Percentiles rank a stretch among this genome's conserved stretches.
These are phyloP conservation scores for Chromoteleia sp. DNA, from an alignment of 2,888 invertebrate species.

Conservation along the genomic window DNA sequence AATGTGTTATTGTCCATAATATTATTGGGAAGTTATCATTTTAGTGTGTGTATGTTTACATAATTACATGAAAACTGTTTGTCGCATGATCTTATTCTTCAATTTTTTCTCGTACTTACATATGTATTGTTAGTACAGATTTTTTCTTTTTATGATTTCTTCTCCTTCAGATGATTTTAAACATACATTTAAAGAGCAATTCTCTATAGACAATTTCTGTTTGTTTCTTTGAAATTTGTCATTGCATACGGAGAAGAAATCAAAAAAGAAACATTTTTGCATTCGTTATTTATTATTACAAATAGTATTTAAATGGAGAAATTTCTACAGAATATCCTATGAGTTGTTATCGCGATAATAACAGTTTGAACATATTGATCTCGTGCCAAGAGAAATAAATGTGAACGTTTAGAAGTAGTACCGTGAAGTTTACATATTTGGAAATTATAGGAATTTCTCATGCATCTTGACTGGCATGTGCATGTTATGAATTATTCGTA, in stretches of 20 bases:
- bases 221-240: slow-evolving; percentile 11
- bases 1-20: no score
- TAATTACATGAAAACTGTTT: slow-evolving; percentile 25
- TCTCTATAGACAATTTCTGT: slow-evolving; percentile 9
- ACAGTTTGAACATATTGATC: slow-evolving; percentile 6
- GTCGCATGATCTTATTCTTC: slow-evolving; percentile 12
- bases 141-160: slow-evolving; percentile 50
- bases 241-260: slow-evolving; percentile 36
- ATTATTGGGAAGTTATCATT: no score
- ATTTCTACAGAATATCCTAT: slow-evolving; percentile 63
- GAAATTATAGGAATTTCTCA: slow-evolving; percentile 75
- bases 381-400: slow-evolving; percentile 34
- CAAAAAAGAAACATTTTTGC: slow-evolving; percentile 37
- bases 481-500: slow-evolving; percentile 78
- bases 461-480: slow-evolving; percentile 78
- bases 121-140: slow-evolving; percentile 26
- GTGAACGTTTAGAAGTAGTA: slow-evolving; percentile 44
- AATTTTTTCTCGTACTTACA: slow-evolving; percentile 43
- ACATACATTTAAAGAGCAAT: not conserved
- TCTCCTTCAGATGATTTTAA: not conserved
- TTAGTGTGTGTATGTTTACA: not conserved
- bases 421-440: slow-evolving; percentile 38
- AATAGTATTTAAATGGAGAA: slow-evolving; percentile 58
- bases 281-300: slow-evolving; percentile 43
- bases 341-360: slow-evolving; percentile 14